phyloP scores from a whole-genome alignment of 30 jellyfish, hydroid and myxozoan genomes.

The Hydractinia echinata region DNA sequence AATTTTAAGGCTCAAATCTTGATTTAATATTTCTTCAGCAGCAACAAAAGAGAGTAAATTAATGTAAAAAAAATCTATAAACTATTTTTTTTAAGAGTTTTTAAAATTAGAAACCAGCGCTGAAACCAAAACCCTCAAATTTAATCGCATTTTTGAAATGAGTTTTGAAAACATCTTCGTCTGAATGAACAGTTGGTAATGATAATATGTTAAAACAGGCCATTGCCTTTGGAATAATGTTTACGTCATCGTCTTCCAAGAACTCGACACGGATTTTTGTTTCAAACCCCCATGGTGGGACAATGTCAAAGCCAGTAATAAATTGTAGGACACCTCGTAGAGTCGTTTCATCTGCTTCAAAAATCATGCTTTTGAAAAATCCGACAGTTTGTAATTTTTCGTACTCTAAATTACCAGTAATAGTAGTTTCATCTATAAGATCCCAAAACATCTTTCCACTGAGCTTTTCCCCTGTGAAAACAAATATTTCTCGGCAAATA shows the following conservation, averaged over 20 bases:
- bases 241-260: neutral
- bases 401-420: neutral
- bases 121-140: neutral
- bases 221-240: neutral
- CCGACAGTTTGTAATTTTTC: slow-evolving; percentile 1
- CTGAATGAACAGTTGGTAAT: neutral
- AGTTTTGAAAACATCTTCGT: neutral
- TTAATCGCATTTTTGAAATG: neutral
- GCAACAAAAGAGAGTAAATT: too few relatives aligned
- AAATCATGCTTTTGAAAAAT: neutral
- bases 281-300: neutral
- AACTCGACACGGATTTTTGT: neutral
- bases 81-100: too few relatives aligned
- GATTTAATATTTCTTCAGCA: too few relatives aligned
- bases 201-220: neutral
- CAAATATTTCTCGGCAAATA: neutral
- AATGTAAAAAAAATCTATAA: too few relatives aligned
- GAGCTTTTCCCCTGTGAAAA: slow-evolving; percentile 2
- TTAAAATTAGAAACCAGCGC: too few relatives aligned
- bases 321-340: neutral
- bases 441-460: neutral
- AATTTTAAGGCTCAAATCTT: too few relatives aligned
- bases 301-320: neutral
- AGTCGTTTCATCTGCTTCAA: neutral
- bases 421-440: neutral